Percentiles rank a stretch among this genome's conserved stretches.
phyloP scores from a whole-genome alignment of 2,888 invertebrate genomes.

The Lepidochrysops patricia region DNA sequence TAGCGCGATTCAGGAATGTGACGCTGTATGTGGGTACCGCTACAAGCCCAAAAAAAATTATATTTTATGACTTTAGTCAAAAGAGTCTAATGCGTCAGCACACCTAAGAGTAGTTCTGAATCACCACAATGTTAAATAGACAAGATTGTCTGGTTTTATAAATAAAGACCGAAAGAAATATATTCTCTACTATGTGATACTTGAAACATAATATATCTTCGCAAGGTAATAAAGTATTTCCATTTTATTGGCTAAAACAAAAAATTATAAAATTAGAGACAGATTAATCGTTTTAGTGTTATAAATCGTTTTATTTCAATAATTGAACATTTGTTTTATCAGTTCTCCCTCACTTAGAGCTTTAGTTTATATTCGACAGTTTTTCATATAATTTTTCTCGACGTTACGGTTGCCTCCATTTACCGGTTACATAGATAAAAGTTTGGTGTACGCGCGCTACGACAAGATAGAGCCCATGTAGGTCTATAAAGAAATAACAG shows the following conservation, averaged over 20 bases:
- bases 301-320: background rate
- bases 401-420: no score
- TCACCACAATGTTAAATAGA: background rate
- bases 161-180: background rate
- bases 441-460: no score
- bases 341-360: no score
- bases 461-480: no score
- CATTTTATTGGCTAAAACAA: background rate
- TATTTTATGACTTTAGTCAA: background rate
- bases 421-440: no score
- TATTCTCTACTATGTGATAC: background rate
- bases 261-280: background rate
- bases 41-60: no score
- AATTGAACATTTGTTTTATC: background rate
- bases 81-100: background rate
- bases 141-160: background rate
- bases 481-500: no score
- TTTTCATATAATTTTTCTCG: no score
- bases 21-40: no score
- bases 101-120: background rate
- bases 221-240: background rate
- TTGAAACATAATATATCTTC: background rate
- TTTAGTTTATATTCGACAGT: no score
- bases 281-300: background rate
- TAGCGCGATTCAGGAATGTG: no score